These are phyloP conservation scores for Melozone crissalis DNA, from an alignment of 2,113 vertebrate species.

Conservation along the genomic window DNA sequence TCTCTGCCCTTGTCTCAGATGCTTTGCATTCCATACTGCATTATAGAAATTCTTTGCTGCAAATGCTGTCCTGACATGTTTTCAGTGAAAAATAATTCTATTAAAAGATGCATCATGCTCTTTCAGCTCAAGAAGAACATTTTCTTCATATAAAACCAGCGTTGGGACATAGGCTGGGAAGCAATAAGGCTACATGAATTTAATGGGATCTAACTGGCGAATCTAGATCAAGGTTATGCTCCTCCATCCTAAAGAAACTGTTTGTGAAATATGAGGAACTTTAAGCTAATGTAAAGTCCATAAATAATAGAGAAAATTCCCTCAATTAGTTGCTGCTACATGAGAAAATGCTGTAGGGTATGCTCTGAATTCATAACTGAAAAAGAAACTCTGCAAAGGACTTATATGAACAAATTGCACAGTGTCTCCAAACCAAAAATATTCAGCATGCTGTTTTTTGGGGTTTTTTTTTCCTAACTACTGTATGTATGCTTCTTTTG, in stretches of 20 bases:
- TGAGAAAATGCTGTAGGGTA: constrained; percentile 41
- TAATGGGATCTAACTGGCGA: background rate
- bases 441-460: background rate
- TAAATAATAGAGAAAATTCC: constrained; percentile 48
- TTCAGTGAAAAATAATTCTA: constrained; percentile 8
- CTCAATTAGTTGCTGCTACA: constrained; percentile 14
- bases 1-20: background rate
- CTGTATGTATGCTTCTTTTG: constrained; percentile 13
- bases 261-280: constrained; percentile 30
- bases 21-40: background rate
- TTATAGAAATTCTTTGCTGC: background rate
- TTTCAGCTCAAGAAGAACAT: background rate
- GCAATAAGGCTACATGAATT: background rate
- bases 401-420: constrained; percentile 44
- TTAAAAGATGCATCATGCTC: background rate
- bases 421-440: constrained; percentile 1
- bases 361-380: constrained; percentile 28
- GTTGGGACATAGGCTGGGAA: background rate
- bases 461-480: background rate
- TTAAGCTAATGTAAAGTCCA: constrained; percentile 40
- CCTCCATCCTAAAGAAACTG: background rate
- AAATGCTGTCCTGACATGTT: background rate
- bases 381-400: background rate
- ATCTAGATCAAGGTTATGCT: constrained; percentile 8
- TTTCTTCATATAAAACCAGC: background rate